Evolutionary conservation across 53 echinoderm and acorn worm species (phyloP).

Genomic region (Glandiceps talaboti): DNA sequence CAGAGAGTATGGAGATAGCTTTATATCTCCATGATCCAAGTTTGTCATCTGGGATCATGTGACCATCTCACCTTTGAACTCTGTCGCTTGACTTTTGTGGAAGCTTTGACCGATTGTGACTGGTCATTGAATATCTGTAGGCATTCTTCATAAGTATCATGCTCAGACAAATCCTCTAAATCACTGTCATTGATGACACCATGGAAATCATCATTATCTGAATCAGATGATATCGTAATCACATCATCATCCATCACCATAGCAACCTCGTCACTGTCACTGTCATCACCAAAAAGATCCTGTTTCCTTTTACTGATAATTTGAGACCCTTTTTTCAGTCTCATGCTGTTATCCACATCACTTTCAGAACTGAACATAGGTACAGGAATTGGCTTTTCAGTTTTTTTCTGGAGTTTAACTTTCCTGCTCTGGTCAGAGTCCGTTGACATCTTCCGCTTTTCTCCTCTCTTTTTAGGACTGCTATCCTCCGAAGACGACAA

Average conservation of each 20-base stretch:
- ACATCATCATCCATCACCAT: slow-evolving; percentile 11
- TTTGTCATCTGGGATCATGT: too few species aligned
- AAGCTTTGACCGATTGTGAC: slow-evolving; percentile 3
- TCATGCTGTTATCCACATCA: slow-evolving; percentile 17
- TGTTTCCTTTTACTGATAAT: background rate
- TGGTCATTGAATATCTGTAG: slow-evolving; percentile 66
- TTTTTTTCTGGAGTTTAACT: background rate
- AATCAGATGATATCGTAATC: slow-evolving; percentile 9
- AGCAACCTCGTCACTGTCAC: slow-evolving; percentile 26
- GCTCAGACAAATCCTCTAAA: slow-evolving; percentile 16
- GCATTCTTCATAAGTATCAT: slow-evolving; percentile 74
- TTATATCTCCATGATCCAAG: too few species aligned
- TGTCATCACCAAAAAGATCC: slow-evolving; percentile 10
- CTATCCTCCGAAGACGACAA: too few species aligned
- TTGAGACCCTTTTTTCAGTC: too few species aligned
- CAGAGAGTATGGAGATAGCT: too few species aligned
- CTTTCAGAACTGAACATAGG: slow-evolving; percentile 62
- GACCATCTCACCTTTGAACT: too few species aligned
- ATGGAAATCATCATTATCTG: slow-evolving; percentile 20
- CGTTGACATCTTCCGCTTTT: background rate
- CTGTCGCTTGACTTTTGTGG: too few species aligned
- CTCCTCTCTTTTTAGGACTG: background rate
- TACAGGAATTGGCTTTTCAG: slow-evolving; percentile 1
- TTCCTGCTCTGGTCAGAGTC: too few species aligned
- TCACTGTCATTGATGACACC: background rate